Conservation (phyloP, 2,797 vertebrate genomes). For the Phrynocephalus vlangalii region DNA sequence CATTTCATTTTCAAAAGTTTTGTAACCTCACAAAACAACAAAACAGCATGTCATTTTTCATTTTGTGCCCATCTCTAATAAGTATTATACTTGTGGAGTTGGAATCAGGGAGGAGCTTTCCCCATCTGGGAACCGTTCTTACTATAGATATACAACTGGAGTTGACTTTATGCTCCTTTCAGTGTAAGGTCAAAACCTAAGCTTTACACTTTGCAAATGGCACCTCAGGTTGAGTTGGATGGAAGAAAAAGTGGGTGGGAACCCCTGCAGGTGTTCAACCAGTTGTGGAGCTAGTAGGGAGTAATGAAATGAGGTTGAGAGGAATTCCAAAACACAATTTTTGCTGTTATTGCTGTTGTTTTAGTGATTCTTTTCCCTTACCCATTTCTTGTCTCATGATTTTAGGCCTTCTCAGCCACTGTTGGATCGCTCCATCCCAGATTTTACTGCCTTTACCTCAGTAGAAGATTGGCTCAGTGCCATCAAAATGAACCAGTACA, state of each 20-base stretch:
- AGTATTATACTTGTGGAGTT: no score
- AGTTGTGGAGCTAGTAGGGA: not conserved
- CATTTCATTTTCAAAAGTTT: no score
- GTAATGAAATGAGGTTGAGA: not conserved
- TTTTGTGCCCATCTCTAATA: no score
- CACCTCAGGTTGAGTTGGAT: not conserved
- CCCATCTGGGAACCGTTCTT: no score
- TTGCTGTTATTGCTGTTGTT: not conserved
- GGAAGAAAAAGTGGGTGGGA: not conserved
- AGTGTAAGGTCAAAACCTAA: no score
- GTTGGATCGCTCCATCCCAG: conserved; percentile 95
- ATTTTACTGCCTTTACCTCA: conserved; percentile 98
- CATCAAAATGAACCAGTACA: conserved; percentile 99
- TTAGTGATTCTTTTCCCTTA: conserved; percentile 16
- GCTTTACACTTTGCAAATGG: no score
- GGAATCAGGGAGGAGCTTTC: no score
- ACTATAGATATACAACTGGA: no score
- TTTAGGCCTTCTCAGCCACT: conserved; percentile 97
- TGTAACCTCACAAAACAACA: no score
- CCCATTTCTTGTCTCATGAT: conserved; percentile 43
- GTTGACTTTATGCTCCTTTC: no score
- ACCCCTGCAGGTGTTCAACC: not conserved
- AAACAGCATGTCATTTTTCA: no score
- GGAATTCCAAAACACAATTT: not conserved
- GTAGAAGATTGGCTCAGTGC: conserved; percentile 97